Percentiles rank a stretch among this genome's conserved stretches.
Evolutionary conservation across 2,797 vertebrate species (phyloP).

Genomic region (Synaphobranchus kaupii): DNA sequence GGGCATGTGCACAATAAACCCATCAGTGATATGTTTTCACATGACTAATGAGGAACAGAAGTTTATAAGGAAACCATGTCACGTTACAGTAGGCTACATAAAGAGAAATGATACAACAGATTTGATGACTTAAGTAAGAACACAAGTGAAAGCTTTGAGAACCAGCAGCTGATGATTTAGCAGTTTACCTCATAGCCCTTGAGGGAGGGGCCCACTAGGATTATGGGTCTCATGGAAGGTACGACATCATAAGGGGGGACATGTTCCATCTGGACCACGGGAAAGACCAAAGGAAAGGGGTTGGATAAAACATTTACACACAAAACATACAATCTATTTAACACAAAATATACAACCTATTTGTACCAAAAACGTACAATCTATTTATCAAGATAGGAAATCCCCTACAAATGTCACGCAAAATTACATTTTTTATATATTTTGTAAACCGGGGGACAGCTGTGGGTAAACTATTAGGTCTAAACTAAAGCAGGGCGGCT

Average conservation of each 20-base stretch:
- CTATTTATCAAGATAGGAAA: neutral
- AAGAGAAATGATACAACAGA: neutral
- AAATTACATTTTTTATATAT: neutral
- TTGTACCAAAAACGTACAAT: neutral
- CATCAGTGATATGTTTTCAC: neutral
- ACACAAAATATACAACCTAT: neutral
- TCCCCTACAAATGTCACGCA: neutral
- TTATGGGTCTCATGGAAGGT: conserved; percentile 97
- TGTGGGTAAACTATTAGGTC: neutral
- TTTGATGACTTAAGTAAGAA: neutral
- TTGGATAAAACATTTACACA: neutral
- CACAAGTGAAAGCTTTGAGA: neutral
- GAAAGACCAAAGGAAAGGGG: conserved; percentile 31
- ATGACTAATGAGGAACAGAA: neutral
- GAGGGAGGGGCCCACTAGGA: conserved; percentile 92
- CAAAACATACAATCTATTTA: neutral
- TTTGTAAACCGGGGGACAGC: neutral
- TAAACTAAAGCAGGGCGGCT: neutral
- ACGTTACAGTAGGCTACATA: neutral
- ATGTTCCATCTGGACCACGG: conserved; percentile 82
- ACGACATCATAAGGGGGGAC: conserved; percentile 95
- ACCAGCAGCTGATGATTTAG: neutral
- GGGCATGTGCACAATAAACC: neutral
- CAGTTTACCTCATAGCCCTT: conserved; percentile 90
- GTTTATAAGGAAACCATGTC: neutral